Percentiles rank a stretch among this genome's conserved stretches.
These are phyloP conservation scores for Diabrotica undecimpunctata DNA, from an alignment of 1,140 invertebrate species.

Conservation along the genomic window DNA sequence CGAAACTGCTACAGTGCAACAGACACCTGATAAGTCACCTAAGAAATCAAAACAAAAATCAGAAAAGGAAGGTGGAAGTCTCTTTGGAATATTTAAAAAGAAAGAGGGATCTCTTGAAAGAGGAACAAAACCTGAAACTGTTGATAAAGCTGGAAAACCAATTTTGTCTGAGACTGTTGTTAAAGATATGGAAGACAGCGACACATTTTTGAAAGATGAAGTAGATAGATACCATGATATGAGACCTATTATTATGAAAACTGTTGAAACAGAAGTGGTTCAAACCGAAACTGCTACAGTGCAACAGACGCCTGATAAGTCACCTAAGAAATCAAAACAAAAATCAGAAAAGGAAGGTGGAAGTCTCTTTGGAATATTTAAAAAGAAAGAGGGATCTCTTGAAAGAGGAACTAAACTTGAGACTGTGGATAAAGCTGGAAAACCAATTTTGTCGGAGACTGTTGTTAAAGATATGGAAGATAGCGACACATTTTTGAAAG, in stretches of 20 bases:
- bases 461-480: slow-evolving; percentile 17
- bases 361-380: slow-evolving; percentile 23
- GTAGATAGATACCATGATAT: slow-evolving; percentile 26
- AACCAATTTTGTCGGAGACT: slow-evolving; percentile 13
- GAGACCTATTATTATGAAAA: slow-evolving; percentile 14
- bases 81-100: slow-evolving; percentile 28
- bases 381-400: slow-evolving; percentile 15
- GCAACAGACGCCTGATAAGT: slow-evolving; percentile 9
- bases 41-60: slow-evolving; percentile 1
- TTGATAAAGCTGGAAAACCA: slow-evolving; percentile 10
- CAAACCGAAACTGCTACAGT: slow-evolving; percentile 3
- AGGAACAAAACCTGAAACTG: slow-evolving; percentile 7
- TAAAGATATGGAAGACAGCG: slow-evolving; percentile 24
- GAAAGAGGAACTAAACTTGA: slow-evolving; percentile 3
- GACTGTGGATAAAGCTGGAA: background rate
- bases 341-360: slow-evolving; percentile 23
- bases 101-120: slow-evolving; percentile 14
- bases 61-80: slow-evolving; percentile 17
- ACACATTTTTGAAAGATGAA: slow-evolving; percentile 29
- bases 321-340: slow-evolving; percentile 6
- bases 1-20: background rate
- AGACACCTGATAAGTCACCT: background rate
- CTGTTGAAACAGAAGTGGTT: slow-evolving; percentile 6
- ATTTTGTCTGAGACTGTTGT: slow-evolving; percentile 18
- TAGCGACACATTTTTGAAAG: slow-evolving; percentile 22